Conservation (phyloP, 2,888 invertebrate species). For the Chrysina gloriosa region DNA sequence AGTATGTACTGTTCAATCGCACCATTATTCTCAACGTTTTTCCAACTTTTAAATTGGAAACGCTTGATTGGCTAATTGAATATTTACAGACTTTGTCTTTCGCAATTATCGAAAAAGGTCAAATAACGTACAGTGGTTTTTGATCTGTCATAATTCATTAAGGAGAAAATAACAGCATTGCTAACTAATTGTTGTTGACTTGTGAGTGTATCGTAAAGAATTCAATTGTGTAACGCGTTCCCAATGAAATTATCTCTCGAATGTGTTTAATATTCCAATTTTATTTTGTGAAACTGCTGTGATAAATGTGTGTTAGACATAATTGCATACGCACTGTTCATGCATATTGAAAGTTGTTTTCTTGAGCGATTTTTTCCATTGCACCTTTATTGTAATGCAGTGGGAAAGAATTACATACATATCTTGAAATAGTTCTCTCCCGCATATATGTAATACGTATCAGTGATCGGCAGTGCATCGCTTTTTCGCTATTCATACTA, state of each 20-base stretch:
- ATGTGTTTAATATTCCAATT: too few relatives aligned
- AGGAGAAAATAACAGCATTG: not conserved
- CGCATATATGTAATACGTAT: too few relatives aligned
- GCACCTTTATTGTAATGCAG: slow-evolving; percentile 4
- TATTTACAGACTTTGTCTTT: not conserved
- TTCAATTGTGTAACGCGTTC: too few relatives aligned
- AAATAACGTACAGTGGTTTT: not conserved
- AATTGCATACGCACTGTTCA: not conserved
- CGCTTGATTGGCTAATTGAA: not conserved
- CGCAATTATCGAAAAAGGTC: not conserved
- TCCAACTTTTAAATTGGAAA: not conserved
- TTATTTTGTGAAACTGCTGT: not conserved
- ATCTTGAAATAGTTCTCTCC: too few relatives aligned
- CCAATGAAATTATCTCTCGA: too few relatives aligned
- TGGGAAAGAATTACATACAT: slow-evolving; percentile 5
- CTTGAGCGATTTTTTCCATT: slow-evolving; percentile 4
- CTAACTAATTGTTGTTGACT: not conserved
- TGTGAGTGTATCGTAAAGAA: too few relatives aligned
- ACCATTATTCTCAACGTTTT: not conserved
- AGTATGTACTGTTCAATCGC: too few relatives aligned
- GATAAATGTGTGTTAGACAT: not conserved
- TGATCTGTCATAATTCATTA: not conserved
- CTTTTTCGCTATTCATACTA: too few relatives aligned
- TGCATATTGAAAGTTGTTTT: slow-evolving; percentile 30
- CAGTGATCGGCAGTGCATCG: too few relatives aligned